Base-by-base conservation (phyloP, 2,113 vertebrate genomes). In the Sterrhoptilus dennistouni region DNA sequence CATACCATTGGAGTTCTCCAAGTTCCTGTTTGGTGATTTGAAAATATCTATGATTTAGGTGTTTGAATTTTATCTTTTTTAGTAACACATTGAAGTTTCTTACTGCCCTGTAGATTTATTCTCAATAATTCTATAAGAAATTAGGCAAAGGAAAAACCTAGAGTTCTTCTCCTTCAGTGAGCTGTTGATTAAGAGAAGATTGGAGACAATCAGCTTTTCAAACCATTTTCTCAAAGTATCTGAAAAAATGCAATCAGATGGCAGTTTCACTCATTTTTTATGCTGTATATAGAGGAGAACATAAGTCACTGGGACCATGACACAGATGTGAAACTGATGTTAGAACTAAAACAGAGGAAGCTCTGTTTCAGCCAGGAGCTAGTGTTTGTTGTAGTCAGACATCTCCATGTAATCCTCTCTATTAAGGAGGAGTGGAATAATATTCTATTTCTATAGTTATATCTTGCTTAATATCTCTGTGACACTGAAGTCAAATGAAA, bases 21-120 rank as follows among this genome's bases (percentile, higher is more conserved):
- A 86, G 68, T 91, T 97, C 79, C 64, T 93, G 49, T 83, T 72
- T 79, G 25, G 36, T 68, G 45, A 93, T 83, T 57, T 92, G 83
- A 91, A 93, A 91, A 88, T 38, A 83, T 28, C 6, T 31, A 9
- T 88, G 75, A 90, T 93, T 94, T 95, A 91, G 88, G 31, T 12
- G 9, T 40, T 74, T n/a, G 11, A 36, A 9, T 61, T 85, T 59
- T 21, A 35, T 40, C 13, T 38, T 66, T 79, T 81, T 69, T 27
- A 66, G 23, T 57, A 83, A 69, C 15, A 24, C 12, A 60, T 38
- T 83, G 33, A 72, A 36, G 11, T 45, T 89, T 81, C 54, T 86
- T 86, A 61, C 50, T 38, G 69, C 47, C 68, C 9, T 78, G 66
- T 40, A 60, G 8, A 88, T n/a, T 77, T 71, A 36, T 93, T 88